Conservation (phyloP, 1,140 invertebrate species). For the Carcinoscorpius rotundicauda region DNA sequence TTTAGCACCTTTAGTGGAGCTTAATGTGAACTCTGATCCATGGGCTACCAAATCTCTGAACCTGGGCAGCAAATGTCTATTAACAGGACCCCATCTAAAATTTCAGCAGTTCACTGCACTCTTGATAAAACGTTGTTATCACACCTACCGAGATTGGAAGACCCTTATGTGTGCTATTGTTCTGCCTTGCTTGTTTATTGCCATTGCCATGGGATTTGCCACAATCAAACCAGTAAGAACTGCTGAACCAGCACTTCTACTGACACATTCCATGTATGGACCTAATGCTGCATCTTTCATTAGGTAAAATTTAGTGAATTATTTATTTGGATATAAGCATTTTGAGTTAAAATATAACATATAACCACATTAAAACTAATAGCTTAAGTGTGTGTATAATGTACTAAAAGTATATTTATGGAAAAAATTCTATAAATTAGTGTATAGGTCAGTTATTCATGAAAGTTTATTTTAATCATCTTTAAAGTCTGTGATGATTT, state of each 20-base stretch:
- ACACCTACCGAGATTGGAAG: constrained; percentile 36
- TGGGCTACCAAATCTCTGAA: background rate
- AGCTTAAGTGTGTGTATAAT: too few relatives aligned
- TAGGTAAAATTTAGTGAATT: background rate
- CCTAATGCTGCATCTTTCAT: constrained; percentile 22
- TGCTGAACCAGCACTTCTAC: constrained; percentile 24
- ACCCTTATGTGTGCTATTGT: constrained; percentile 38
- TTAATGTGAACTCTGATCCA: too few relatives aligned
- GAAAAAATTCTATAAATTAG: too few relatives aligned
- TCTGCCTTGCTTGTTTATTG: constrained; percentile 40
- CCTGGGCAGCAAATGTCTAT: background rate
- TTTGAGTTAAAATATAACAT: background rate
- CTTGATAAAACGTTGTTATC: constrained; percentile 36
- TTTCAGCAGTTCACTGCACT: constrained; percentile 33
- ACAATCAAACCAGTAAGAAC: constrained; percentile 30
- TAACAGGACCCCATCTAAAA: constrained; percentile 15
- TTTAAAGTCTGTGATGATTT: too few relatives aligned
- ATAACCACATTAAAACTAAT: too few relatives aligned
- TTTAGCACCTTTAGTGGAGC: too few relatives aligned
- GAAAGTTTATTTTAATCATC: too few relatives aligned
- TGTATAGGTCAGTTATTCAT: too few relatives aligned
- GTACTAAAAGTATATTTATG: too few relatives aligned
- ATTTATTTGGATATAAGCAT: background rate
- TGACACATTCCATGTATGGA: constrained; percentile 31
- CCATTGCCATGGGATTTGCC: constrained; percentile 38